phyloP scores from a whole-genome alignment of 1,140 invertebrate genomes.

The Mamestra configurata region DNA sequence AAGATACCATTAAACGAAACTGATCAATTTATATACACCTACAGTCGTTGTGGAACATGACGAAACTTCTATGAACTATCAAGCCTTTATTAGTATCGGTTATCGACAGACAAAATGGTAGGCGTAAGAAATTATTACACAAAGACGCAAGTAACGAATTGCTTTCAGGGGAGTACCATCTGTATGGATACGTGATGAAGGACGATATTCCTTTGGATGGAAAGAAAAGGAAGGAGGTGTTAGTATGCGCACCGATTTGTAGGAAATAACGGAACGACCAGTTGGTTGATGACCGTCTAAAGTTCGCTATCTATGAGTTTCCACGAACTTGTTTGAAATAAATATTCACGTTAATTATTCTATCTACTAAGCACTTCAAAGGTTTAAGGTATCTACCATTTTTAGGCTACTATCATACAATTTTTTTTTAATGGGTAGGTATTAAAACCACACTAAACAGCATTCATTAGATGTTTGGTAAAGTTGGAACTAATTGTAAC shows the following conservation, averaged over 20 bases:
- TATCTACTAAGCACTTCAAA: too few species aligned
- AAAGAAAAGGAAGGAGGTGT: slow-evolving; percentile 44
- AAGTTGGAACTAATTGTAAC: too few species aligned
- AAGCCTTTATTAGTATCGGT: slow-evolving; percentile 25
- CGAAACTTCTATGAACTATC: slow-evolving; percentile 26
- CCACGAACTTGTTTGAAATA: slow-evolving; percentile 39
- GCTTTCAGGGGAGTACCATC: slow-evolving; percentile 7
- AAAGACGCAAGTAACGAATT: slow-evolving; percentile 30
- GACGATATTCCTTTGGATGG: slow-evolving; percentile 21
- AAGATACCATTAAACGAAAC: background rate
- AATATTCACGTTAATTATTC: background rate
- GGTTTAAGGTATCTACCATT: too few species aligned
- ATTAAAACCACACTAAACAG: too few species aligned
- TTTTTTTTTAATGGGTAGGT: too few species aligned
- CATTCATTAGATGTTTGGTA: too few species aligned
- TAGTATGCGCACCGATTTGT: slow-evolving; percentile 63
- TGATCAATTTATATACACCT: slow-evolving; percentile 29
- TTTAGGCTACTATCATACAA: too few species aligned
- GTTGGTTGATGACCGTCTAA: slow-evolving; percentile 51
- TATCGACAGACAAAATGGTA: slow-evolving; percentile 43
- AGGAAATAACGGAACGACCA: slow-evolving; percentile 65
- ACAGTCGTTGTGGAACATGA: slow-evolving; percentile 23
- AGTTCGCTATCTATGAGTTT: slow-evolving; percentile 39
- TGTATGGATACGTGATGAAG: background rate
- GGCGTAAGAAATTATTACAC: slow-evolving; percentile 7